Evolutionary conservation across 2,888 invertebrate species (phyloP), one percentile per base, ranked within the genome.

Genomic region (Philhelius pedissequus): DNA sequence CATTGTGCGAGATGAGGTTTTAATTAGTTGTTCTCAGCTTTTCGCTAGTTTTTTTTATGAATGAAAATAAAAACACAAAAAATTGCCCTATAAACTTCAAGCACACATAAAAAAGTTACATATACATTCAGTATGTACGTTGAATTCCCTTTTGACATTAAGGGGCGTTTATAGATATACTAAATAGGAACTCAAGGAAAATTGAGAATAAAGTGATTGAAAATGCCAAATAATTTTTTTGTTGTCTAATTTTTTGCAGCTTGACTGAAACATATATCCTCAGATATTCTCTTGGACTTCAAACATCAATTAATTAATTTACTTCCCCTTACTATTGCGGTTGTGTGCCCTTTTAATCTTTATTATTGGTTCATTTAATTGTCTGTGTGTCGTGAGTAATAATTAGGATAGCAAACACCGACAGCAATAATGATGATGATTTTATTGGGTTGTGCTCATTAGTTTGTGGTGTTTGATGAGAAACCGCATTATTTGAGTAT

Each of bases 1-100:
- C 27, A 56, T 38, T 50, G 50, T 25, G 56, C 70, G 82, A 83
- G 82, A 83, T 78, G 78, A 64, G 79, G 74, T 79, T 79, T 83
- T 83, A 83, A 83, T 79, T 83, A 83, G 83, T 70, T 43, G 58
- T 64, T 70, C n/a, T n/a, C 38, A 30, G 27, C 15, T 45, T 43
- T 40, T 18, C 6, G 6, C 15, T 27, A 32, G 20, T 56, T 56
- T 56, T 35, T 40, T 60, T 62, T 20, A 35, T 64, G 15, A 64
- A 64, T 45, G 15, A 48, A 64, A 48, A 15, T 4, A n/a, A 30
- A 43, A 7, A 3, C 6, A 18, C n/a, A n/a, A n/a, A 40, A 40
- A 25, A 25, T 40, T 32, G 11, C 6, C 9, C 40, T 13, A 15
- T n/a, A 50, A 48, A 25, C 40, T 50, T 8, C 27, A 20, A 38